phyloP scores from a whole-genome alignment of 2,113 vertebrate genomes.

The Acrocephalus kingi region DNA sequence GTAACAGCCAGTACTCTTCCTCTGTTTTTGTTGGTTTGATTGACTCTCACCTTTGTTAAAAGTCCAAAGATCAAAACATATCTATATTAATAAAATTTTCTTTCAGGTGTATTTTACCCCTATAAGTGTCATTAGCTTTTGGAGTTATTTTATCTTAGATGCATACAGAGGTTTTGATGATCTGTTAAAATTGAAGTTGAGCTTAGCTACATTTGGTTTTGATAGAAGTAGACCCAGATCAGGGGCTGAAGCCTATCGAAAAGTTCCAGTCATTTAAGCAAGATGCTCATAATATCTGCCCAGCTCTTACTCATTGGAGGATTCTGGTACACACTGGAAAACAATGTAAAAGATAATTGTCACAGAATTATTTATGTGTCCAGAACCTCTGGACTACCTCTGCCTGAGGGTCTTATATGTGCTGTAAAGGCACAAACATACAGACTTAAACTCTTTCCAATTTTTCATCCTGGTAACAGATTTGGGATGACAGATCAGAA shows the following conservation, averaged over 20 bases:
- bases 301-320: neutral
- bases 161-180: neutral
- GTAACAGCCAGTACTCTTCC: neutral
- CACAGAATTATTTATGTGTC: neutral
- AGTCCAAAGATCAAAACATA: neutral
- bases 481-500: neutral
- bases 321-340: neutral
- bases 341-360: neutral
- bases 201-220: neutral
- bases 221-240: neutral
- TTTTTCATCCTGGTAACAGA: neutral
- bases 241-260: neutral
- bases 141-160: neutral
- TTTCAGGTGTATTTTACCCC: neutral
- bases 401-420: neutral
- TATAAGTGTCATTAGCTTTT: neutral
- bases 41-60: neutral
- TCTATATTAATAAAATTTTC: neutral
- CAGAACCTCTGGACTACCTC: neutral
- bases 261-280: neutral
- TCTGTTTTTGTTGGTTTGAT: neutral
- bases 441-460: neutral
- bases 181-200: neutral
- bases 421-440: neutral
- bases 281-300: neutral